Conservation (phyloP, 2,888 invertebrate species). For the Gastracanthus pulcherrimus region DNA sequence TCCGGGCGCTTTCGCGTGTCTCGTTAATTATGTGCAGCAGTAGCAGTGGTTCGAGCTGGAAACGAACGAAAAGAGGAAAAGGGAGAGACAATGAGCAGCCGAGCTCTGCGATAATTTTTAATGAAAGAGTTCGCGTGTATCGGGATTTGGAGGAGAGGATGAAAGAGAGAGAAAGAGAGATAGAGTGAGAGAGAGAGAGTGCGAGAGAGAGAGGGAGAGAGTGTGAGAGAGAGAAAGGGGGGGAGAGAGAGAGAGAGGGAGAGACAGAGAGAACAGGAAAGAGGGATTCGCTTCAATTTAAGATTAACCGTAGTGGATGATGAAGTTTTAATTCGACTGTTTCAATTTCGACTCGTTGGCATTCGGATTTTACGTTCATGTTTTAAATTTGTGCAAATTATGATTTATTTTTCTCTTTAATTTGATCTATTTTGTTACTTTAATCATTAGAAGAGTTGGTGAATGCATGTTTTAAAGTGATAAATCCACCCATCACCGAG, state of each 20-base stretch:
- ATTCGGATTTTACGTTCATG: background rate
- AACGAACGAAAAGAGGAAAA: background rate
- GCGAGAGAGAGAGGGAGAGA: no score
- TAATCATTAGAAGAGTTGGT: no score
- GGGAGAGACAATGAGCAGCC: background rate
- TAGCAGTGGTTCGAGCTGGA: background rate
- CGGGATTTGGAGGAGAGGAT: background rate
- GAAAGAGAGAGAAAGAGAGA: conserved; percentile 2
- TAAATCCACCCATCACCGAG: no score
- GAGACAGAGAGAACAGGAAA: no score
- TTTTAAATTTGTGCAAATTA: no score
- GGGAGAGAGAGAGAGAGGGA: no score
- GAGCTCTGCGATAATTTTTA: conserved; percentile 26
- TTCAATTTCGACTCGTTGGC: conserved; percentile 16
- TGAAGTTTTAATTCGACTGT: conserved; percentile 19
- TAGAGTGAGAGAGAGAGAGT: no score
- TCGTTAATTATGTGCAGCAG: conserved; percentile 44
- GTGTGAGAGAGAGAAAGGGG: no score
- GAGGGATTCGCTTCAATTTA: conserved; percentile 48
- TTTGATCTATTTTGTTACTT: no score
- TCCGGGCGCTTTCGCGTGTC: conserved; percentile 45
- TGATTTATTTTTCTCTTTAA: no score
- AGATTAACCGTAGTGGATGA: conserved; percentile 54
- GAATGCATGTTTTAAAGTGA: no score
- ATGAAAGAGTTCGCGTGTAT: conserved; percentile 25